A percentile compares a stretch with the other conserved stretches of the same genome.
phyloP scores from a whole-genome alignment of 2,797 vertebrate species.

The Cynodonichthys magdalenae region DNA sequence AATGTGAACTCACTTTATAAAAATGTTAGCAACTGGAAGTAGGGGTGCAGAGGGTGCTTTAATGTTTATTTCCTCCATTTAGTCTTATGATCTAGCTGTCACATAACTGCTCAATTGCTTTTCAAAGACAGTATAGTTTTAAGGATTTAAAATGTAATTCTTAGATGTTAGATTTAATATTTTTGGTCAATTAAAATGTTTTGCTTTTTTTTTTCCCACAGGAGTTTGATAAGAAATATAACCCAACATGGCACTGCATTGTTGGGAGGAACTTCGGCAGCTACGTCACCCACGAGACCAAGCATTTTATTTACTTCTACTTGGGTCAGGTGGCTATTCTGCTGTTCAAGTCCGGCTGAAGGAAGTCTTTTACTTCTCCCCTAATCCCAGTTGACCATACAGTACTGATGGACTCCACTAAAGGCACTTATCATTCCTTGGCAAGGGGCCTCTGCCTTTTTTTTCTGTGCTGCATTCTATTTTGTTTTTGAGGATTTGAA shows the following conservation, averaged over 20 bases:
- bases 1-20: too few species aligned
- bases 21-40: too few species aligned
- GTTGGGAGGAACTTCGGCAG: slow-evolving; percentile 98
- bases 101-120: background rate
- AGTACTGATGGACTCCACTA: slow-evolving; percentile 85
- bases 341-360: slow-evolving; percentile 95
- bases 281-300: slow-evolving; percentile 97
- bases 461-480: slow-evolving; percentile 84
- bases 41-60: too few species aligned
- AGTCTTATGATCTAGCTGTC: background rate
- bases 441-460: slow-evolving; percentile 83
- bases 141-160: background rate
- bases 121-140: background rate
- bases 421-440: slow-evolving; percentile 86
- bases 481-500: slow-evolving; percentile 73
- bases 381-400: slow-evolving; percentile 63
- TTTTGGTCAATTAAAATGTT: background rate
- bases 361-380: slow-evolving; percentile 28
- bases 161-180: background rate
- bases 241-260: slow-evolving; percentile 98
- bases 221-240: slow-evolving; percentile 99
- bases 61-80: too few species aligned
- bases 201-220: slow-evolving; percentile 58
- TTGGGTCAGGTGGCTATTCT: slow-evolving; percentile 98
- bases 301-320: slow-evolving; percentile 99